Conservation (phyloP, 2,113 vertebrate genomes). For the Melanostigma gelatinosum region DNA sequence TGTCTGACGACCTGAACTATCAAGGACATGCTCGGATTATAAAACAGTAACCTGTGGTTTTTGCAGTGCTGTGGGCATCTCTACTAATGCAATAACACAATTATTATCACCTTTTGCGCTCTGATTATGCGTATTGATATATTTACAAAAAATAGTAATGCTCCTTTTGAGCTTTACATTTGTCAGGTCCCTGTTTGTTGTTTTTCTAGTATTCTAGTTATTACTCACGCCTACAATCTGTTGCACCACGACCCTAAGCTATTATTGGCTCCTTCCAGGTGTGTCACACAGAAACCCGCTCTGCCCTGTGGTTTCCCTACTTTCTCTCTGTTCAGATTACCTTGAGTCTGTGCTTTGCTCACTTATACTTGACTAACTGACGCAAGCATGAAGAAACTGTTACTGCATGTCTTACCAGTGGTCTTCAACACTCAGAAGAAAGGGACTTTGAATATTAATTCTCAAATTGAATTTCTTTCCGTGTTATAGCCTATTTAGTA, state of each 20-base stretch:
- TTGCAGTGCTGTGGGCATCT: background rate
- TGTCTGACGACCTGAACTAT: background rate
- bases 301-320: slow-evolving; percentile 35
- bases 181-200: background rate
- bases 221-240: slow-evolving; percentile 65
- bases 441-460: slow-evolving; percentile 18
- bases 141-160: background rate
- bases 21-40: background rate
- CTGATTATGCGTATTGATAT: background rate
- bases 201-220: slow-evolving; percentile 35
- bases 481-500: slow-evolving; percentile 31
- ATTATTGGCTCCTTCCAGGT: slow-evolving; percentile 78
- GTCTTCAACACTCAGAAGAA: background rate
- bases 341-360: slow-evolving; percentile 19
- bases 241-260: slow-evolving; percentile 55
- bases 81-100: background rate
- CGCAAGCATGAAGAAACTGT: slow-evolving; percentile 18
- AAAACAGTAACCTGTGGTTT: background rate
- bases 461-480: slow-evolving; percentile 11
- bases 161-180: background rate
- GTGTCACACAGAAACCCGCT: slow-evolving; percentile 72
- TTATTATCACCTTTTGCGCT: background rate
- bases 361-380: background rate
- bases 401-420: background rate
- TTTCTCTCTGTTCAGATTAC: slow-evolving; percentile 41